These are phyloP conservation scores for Dryadula phaetusa DNA, from an alignment of 2,888 invertebrate species.

Conservation along the genomic window DNA sequence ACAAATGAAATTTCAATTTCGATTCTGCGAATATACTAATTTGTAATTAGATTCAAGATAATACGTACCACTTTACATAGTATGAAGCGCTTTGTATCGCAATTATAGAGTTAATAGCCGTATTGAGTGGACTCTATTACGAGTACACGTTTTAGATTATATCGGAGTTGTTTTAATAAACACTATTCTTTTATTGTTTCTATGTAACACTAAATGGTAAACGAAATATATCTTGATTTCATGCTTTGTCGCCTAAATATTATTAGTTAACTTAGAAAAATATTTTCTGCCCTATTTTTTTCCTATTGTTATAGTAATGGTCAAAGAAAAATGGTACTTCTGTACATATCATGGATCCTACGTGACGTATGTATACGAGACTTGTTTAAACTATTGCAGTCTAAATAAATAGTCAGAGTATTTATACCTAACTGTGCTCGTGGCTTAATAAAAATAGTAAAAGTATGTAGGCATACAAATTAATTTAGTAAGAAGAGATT, in stretches of 20 bases:
- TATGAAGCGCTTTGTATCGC: constrained; percentile 21
- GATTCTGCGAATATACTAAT: constrained; percentile 16
- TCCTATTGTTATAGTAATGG: too few species aligned
- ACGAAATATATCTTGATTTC: background rate
- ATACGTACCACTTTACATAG: constrained; percentile 20
- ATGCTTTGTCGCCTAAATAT: background rate
- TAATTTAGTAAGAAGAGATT: too few species aligned
- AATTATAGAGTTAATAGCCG: constrained; percentile 25
- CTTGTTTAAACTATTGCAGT: too few species aligned
- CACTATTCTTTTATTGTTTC: background rate
- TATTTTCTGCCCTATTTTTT: too few species aligned
- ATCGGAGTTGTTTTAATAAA: background rate
- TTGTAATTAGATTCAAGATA: constrained; percentile 25
- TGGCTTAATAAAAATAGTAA: too few species aligned
- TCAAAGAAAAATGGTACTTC: too few species aligned
- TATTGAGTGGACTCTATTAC: constrained; percentile 13
- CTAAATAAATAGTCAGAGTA: too few species aligned
- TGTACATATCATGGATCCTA: too few species aligned
- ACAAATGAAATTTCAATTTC: constrained; percentile 14
- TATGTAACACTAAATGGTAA: background rate
- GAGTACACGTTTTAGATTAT: constrained; percentile 1
- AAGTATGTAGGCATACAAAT: too few species aligned
- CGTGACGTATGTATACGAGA: too few species aligned
- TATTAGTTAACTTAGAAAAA: background rate
- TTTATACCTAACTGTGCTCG: too few species aligned